phyloP scores from a whole-genome alignment of 2,888 invertebrate genomes.

The Macaria liturata region DNA sequence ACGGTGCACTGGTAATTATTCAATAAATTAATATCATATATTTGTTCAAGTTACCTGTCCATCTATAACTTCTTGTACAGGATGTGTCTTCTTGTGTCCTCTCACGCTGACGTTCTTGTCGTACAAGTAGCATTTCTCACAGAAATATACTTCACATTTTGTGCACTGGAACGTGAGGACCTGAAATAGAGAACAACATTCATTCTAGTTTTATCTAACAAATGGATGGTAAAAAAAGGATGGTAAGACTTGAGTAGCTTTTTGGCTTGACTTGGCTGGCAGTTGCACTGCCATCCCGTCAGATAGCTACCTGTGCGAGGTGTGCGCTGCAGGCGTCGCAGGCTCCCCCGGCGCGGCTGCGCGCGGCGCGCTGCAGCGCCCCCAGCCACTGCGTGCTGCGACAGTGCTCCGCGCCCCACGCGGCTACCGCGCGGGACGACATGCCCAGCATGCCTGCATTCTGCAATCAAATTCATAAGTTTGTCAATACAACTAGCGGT shows the following conservation, averaged over 20 bases:
- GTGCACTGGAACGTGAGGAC: slow-evolving; percentile 74
- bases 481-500: no score
- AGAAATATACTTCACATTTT: slow-evolving; percentile 71
- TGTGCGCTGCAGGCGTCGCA: neutral
- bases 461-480: slow-evolving; percentile 53
- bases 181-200: slow-evolving; percentile 41
- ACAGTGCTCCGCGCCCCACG: slow-evolving; percentile 86
- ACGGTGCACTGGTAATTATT: no score
- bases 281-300: slow-evolving; percentile 87
- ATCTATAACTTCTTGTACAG: slow-evolving; percentile 72
- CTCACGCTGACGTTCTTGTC: slow-evolving; percentile 59
- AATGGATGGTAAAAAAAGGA: no score
- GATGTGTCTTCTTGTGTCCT: slow-evolving; percentile 73
- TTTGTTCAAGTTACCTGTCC: slow-evolving; percentile 61
- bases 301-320: neutral
- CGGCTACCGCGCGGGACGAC: slow-evolving; percentile 85
- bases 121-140: slow-evolving; percentile 76
- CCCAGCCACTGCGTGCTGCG: slow-evolving; percentile 61
- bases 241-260: no score
- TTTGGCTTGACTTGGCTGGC: slow-evolving; percentile 28
- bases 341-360: slow-evolving; percentile 29
- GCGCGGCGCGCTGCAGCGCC: slow-evolving; percentile 51
- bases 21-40: no score
- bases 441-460: slow-evolving; percentile 88
- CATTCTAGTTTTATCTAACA: no score